Base-by-base conservation (phyloP, 2,888 invertebrate species). In the Craniophora ligustri region DNA sequence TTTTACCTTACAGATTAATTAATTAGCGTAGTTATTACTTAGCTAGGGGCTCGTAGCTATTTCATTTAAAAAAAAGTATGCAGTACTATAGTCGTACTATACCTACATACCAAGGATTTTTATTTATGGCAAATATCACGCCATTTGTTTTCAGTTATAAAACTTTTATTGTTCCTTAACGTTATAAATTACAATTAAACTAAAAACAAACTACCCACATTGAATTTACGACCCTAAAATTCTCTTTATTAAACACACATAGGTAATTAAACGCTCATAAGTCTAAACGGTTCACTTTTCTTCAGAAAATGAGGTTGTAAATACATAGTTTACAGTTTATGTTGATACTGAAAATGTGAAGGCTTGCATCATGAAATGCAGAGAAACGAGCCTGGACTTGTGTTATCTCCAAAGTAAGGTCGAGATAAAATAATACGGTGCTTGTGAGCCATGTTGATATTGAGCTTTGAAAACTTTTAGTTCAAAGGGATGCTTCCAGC, bases 351-450 rank as follows among this genome's bases (percentile, higher is more conserved):
- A 55, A 62, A 48, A 57, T 40, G 40, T 7, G 31, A 15, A 48
- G 50, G 44, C 42, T 60, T 64, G 64, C 60, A 63, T 60, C 49
- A 44, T 61, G 51, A 66, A 72, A 57, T 64, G 64, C 56, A 59
- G 41, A 49, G 35, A 48, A 55, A 55, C 47, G 41, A 51, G 56
- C 35, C 38, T 57, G 57, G 53, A 49, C 48, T 23, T 40, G 36
- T 48, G 46, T 62, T 63, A 67, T 67, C 65, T 62, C 64, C 55
- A 65, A 67, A 70, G 68, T 57, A 54, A 53, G 48, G 55, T 61
- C 46, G 44, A 73, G 59, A 64, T 68, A 65, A 76, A 78, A 75
- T 49, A 47, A 71, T 64, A 53, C 63, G 70, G 64, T 56, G 63
- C 59, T 50, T 66, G 50, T 49, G 35, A 61, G 46, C 46, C 45